phyloP scores from a whole-genome alignment of 2,113 vertebrate species.

The Spheniscus mendiculus region DNA sequence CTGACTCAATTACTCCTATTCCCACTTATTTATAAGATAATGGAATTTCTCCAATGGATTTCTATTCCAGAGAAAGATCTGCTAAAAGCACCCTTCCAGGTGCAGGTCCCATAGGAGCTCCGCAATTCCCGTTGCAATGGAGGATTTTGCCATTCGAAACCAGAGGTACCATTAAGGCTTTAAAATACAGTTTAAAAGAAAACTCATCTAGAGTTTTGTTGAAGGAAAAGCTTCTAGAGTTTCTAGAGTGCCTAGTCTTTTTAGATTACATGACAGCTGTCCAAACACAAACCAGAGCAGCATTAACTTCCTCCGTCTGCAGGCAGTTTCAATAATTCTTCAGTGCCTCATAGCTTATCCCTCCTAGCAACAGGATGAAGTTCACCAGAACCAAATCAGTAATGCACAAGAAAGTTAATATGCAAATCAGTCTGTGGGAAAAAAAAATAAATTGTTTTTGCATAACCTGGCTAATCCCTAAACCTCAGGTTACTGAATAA shows the following conservation, averaged over 20 bases:
- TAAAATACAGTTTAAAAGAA: background rate
- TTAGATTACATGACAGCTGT: constrained; percentile 21
- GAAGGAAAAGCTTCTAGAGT: constrained; percentile 4
- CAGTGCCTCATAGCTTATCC: constrained; percentile 6
- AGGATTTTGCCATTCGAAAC: background rate
- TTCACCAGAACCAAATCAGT: constrained; percentile 16
- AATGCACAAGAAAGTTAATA: constrained; percentile 13
- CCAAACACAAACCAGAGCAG: constrained; percentile 27
- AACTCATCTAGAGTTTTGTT: background rate
- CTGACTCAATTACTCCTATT: background rate
- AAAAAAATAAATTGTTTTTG: background rate
- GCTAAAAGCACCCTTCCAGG: background rate
- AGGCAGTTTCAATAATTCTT: background rate
- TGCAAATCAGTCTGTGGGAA: background rate
- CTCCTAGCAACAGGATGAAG: constrained; percentile 42
- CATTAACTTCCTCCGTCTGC: constrained; percentile 22
- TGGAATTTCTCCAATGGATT: background rate
- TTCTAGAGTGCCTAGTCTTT: background rate
- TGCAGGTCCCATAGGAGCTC: background rate
- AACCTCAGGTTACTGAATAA: background rate
- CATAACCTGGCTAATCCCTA: constrained; percentile 21
- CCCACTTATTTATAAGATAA: background rate
- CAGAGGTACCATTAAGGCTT: background rate
- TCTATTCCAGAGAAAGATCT: background rate
- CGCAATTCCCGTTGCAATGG: background rate